A percentile compares a stretch with the other conserved stretches of the same genome.
These are phyloP conservation scores for Muscicapa comitata DNA, from an alignment of 2,797 vertebrate species.

Conservation along the genomic window DNA sequence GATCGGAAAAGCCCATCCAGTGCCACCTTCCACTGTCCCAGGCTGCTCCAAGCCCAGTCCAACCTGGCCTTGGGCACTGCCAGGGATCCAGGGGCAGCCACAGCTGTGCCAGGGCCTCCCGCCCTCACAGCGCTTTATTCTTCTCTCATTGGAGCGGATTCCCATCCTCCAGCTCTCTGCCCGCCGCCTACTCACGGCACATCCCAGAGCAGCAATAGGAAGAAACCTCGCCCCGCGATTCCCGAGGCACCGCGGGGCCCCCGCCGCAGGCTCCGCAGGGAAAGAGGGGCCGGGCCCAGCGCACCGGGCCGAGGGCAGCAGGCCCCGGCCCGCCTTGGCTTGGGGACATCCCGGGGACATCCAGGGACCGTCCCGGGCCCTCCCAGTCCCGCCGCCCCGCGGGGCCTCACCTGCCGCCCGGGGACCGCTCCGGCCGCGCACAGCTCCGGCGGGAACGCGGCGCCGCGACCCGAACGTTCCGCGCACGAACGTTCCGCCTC, in stretches of 20 bases:
- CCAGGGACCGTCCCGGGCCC: not conserved
- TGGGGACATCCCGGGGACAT: not conserved
- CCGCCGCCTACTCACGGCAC: not conserved
- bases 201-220: not conserved
- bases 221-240: rapidly evolving
- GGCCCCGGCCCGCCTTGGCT: too few relatives aligned
- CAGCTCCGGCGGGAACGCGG: not conserved
- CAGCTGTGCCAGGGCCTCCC: not conserved
- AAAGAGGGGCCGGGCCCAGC: too few relatives aligned
- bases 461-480: not conserved
- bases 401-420: conserved; percentile 5
- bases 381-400: not conserved
- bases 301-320: not conserved
- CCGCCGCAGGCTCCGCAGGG: not conserved
- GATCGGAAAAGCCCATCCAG: not conserved
- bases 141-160: not conserved
- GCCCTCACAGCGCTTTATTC: not conserved
- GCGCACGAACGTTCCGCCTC: rapidly evolving
- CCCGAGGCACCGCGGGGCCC: rapidly evolving
- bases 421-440: not conserved
- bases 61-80: rapidly evolving
- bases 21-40: rapidly evolving
- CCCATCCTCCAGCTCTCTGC: not conserved
- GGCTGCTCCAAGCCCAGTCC: rapidly evolving
- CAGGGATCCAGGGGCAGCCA: too few relatives aligned